Evolutionary conservation across 2,888 invertebrate genomes (phyloP), one percentile per base, ranked within the genome.

Genomic region (Furcula furcula): DNA sequence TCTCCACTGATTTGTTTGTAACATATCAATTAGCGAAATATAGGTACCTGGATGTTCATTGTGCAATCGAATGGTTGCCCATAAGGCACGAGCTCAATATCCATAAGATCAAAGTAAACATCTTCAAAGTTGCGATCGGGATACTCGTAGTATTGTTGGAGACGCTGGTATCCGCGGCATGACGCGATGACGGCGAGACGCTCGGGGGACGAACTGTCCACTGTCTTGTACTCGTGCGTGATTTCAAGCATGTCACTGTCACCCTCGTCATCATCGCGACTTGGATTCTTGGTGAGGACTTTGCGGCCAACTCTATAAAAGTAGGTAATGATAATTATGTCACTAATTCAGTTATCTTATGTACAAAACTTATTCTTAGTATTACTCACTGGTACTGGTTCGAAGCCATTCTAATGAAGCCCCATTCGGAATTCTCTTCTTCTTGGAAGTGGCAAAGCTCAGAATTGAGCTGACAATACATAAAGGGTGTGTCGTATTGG

Each of bases 391-490:
- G 92, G 61, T 92, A 91, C 58, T 92, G 90, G 66, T 92, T 91
- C 21, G 92, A 91, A 42, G 91, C 90, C 75, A 92, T 88, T 57
- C 91, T 89, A 46, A 90, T 89, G 71, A 92, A 93, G 47, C 93
- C 93, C 91, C 92, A 92, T 62, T 92, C 91, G 1, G 92, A 91
- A 59, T 90, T 88, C 27, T 91, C 90, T 67, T 93, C 92, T 64
- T 92, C 91, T 76, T 92, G 91, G 90, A 94, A 94, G 76, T 93
- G 92, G 43, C 93, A 91, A 23, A 93, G 79, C 69, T 95, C 95
- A 3, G 94, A 93, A 61, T 95, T 95, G 7, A 95, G 92, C 76
- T 95, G 94, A 28, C 94, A 91, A 69, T 93, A 94, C 46, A 94
- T 91, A 74, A 94, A 94, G 1, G 93, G 92, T 0, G 93, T 92